Evolutionary conservation across 2,113 vertebrate genomes (phyloP), one percentile per base, ranked within the genome.

Genomic region (Oreochromis spilurus): DNA sequence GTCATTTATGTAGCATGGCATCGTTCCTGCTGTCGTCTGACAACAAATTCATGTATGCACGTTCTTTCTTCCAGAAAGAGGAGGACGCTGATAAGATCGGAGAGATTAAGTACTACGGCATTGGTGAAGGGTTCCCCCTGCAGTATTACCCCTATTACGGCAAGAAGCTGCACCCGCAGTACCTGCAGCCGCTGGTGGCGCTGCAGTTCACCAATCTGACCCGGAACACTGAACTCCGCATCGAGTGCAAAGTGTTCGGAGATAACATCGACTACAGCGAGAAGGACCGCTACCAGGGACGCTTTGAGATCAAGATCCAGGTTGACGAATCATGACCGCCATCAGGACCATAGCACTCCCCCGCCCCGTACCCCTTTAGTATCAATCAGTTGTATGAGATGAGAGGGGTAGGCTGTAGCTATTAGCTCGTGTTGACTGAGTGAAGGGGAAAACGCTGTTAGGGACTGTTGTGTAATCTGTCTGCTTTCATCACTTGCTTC

Each of bases 71-170:
- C 19, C 53, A 99, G 98, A 97, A 87, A 96, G 97, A 97, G 0
- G 98, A 99, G 3, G 98, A 99, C 3, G 92, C 81, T 0, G 96
- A 96, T 6, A 98, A 97, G 72, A 34, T 99, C 0, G 97, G 97
- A 0, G 87, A 85, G 0, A 93, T 99, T 58, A 97, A 97, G 79
- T 99, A 98, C 90, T 97, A 95, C 0, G 98, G 98, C 16, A 96
- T 99, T 86, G 96, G 88, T 2, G 31, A 84, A 0, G 99, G 98
- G 21, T 99, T 99, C 65, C 98, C 97, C 7, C 95, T 99, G 91
- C 98, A 99, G 95, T 99, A 99, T 86, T 99, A 99, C 81, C 99
- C 99, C 1, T 99, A 99, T 95, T 99, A 99, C 0, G 98, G 99
- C 85, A 98, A 97, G 93, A 96, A 97, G 75, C 97, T 99, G 85